Evolutionary conservation across 2,113 vertebrate species (phyloP), one percentile per base, ranked within the genome.

Genomic region (Chamaea fasciata): DNA sequence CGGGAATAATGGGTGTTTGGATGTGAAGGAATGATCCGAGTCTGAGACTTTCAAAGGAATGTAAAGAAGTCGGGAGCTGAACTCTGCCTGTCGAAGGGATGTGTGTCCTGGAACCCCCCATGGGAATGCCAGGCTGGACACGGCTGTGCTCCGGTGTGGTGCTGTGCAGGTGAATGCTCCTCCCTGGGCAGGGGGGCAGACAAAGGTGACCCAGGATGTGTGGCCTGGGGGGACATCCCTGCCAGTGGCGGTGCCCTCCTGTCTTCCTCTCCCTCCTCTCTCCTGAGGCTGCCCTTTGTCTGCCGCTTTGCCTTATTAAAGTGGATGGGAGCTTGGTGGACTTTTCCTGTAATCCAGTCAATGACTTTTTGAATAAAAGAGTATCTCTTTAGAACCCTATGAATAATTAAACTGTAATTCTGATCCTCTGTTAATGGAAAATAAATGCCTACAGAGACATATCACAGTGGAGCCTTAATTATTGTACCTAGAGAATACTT

Each of bases 401-500:
- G 84, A 90, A 92, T 94, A 90, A 95, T 92, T 96, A 84, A 94
- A 52, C 69, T 57, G 10, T 87, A 87, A 87, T 91, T 95, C 56
- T 56, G 52, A 81, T 90, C 27, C 14, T 90, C 49, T 71, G 19
- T 89, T 97, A 93, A 87, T 89, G 89, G 64, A 82, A 93, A 92
- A 77, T 65, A 93, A 89, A 90, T 82, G 60, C 44, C 89, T 77
- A 31, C 10, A 15, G 80, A 82, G 91, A 59, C 31, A 8, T 75
- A 52, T 70, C 56, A 71, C 46, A 56, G 71, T 4, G 33, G 62
- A 95, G 9, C 15, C 30, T 71, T 95, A 89, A 94, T 89, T 94
- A 71, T 70, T 80, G 15, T 64, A 37, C 50, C 59, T 75, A 63
- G 81, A 62, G 65, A 88, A 80, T 83, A 79, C 49, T 85, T 95